Evolutionary conservation across 2,888 invertebrate species (phyloP).

Genomic region (Dryobotodes eremita): DNA sequence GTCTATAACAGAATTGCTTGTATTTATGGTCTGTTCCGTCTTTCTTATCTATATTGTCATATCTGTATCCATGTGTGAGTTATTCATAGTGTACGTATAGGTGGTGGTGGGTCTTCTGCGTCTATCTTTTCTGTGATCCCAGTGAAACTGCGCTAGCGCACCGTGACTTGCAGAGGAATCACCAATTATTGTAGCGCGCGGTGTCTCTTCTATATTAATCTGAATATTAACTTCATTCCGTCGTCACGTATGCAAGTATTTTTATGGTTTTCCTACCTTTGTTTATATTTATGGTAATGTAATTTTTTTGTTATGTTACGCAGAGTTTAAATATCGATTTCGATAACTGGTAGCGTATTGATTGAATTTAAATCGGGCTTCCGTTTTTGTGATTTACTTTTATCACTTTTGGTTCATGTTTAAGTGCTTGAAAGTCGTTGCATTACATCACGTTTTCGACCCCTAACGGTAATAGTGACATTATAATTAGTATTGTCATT

Average conservation of each 20-base stretch:
- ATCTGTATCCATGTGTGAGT: not conserved
- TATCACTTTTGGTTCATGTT: slow-evolving; percentile 22
- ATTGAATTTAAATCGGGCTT: slow-evolving; percentile 60
- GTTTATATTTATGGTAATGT: slow-evolving; percentile 68
- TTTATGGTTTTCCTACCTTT: slow-evolving; percentile 73
- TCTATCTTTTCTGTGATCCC: slow-evolving; percentile 14
- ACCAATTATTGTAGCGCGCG: slow-evolving; percentile 75
- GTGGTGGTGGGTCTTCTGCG: slow-evolving; percentile 41
- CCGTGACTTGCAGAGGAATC: slow-evolving; percentile 86
- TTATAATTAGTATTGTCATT: slow-evolving; percentile 14
- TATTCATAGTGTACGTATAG: not conserved
- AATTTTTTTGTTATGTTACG: slow-evolving; percentile 57
- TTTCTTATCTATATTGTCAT: not conserved
- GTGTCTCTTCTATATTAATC: slow-evolving; percentile 79
- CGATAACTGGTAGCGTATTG: slow-evolving; percentile 56
- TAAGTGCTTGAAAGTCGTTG: slow-evolving; percentile 10
- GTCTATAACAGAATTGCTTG: not conserved
- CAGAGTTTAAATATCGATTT: slow-evolving; percentile 70
- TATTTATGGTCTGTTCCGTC: not conserved
- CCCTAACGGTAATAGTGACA: slow-evolving; percentile 9
- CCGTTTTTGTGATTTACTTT: slow-evolving; percentile 59
- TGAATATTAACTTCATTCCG: slow-evolving; percentile 80
- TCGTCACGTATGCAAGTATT: slow-evolving; percentile 67
- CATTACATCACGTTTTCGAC: slow-evolving; percentile 11
- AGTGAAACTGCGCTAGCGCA: slow-evolving; percentile 79